Conservation (phyloP, 2,888 invertebrate species). For the Scaptomyza polygonia region DNA sequence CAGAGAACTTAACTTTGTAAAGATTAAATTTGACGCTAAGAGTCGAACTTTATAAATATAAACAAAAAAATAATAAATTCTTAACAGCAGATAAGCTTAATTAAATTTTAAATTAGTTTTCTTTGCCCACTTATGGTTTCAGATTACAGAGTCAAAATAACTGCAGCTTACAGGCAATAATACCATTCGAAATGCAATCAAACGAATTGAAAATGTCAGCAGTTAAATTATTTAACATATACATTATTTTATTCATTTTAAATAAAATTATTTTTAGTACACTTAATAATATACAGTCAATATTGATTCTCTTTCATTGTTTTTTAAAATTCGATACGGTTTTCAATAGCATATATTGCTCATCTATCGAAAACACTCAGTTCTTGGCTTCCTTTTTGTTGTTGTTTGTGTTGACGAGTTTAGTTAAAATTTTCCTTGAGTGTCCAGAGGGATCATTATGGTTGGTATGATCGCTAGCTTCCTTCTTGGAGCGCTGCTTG, state of each 20-base stretch:
- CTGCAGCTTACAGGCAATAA: too few relatives aligned
- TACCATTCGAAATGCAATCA: too few relatives aligned
- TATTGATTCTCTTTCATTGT: conserved; percentile 31
- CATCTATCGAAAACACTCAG: conserved; percentile 26
- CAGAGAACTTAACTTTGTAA: too few relatives aligned
- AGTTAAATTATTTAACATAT: not conserved
- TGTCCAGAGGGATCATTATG: conserved; percentile 96
- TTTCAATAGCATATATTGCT: conserved; percentile 17
- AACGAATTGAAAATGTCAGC: not conserved
- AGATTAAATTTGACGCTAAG: too few relatives aligned
- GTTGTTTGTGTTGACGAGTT: conserved; percentile 85
- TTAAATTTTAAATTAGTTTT: not conserved
- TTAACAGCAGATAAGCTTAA: not conserved
- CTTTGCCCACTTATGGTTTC: too few relatives aligned
- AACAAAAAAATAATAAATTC: too few relatives aligned
- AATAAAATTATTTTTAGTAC: not conserved
- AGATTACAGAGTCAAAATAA: too few relatives aligned
- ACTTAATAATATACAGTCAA: conserved; percentile 5
- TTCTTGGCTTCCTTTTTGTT: conserved; percentile 87
- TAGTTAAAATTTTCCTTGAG: conserved; percentile 82
- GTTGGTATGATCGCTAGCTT: conserved; percentile 94
- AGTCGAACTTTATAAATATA: too few relatives aligned
- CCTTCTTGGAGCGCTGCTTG: conserved; percentile 95
- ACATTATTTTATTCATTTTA: conserved; percentile 20
- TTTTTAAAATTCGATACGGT: conserved; percentile 26